These are phyloP conservation scores for Odontomachus brunneus DNA, from an alignment of 1,140 invertebrate species.

Conservation along the genomic window DNA sequence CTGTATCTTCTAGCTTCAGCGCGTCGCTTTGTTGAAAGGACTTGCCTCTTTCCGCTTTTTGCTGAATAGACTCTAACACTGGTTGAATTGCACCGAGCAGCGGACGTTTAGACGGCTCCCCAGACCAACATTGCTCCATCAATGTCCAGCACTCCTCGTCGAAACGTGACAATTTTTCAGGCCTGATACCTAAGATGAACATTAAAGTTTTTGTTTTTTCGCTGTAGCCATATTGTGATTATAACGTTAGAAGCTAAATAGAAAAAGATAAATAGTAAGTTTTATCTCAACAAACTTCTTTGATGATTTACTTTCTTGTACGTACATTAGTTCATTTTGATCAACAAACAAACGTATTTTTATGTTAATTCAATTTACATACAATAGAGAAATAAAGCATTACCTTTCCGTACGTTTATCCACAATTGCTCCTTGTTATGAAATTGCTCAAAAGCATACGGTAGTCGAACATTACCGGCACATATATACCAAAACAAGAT, in stretches of 20 bases:
- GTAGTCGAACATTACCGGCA: slow-evolving; percentile 92
- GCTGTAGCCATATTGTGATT: no score
- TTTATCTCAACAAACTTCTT: no score
- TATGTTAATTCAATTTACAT: no score
- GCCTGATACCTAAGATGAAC: slow-evolving; percentile 87
- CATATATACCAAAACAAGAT: slow-evolving; percentile 97
- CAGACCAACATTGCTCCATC: slow-evolving; percentile 94
- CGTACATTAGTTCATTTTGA: no score
- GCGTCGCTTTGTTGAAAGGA: slow-evolving; percentile 68
- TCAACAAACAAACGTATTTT: no score
- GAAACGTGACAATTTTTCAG: slow-evolving; percentile 91
- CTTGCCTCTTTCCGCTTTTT: slow-evolving; percentile 79
- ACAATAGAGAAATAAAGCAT: slow-evolving; percentile 27
- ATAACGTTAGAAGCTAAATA: no score
- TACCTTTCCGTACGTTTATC: slow-evolving; percentile 94
- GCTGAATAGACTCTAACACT: slow-evolving; percentile 86
- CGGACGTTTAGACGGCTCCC: slow-evolving; percentile 91
- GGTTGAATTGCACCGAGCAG: slow-evolving; percentile 92
- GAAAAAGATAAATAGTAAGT: no score
- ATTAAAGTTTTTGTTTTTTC: not conserved
- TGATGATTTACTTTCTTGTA: no score
- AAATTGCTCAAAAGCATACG: slow-evolving; percentile 94
- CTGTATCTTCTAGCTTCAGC: slow-evolving; percentile 59
- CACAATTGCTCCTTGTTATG: slow-evolving; percentile 95
- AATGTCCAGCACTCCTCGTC: slow-evolving; percentile 93